Conservation (phyloP, 1,140 invertebrate species). For the Halyomorpha halys region DNA sequence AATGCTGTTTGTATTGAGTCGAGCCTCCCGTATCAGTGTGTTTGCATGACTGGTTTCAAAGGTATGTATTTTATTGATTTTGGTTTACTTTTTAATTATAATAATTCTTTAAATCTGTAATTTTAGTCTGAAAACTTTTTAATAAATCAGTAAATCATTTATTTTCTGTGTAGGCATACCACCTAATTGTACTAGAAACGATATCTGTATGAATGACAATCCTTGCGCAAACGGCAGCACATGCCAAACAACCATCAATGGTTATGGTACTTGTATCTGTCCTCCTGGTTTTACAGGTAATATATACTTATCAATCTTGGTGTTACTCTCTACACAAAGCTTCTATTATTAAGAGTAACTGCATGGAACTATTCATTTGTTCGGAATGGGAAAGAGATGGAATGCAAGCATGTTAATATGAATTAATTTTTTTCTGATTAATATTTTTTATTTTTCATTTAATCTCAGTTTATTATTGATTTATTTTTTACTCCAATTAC, state of each 20-base stretch:
- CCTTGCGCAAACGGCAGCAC: conserved; percentile 53
- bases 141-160: conserved; percentile 14
- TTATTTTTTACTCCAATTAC: no score
- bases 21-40: conserved; percentile 73
- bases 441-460: neutral
- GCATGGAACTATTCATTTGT: no score
- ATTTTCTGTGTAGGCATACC: conserved; percentile 33
- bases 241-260: conserved; percentile 43
- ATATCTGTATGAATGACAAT: conserved; percentile 44
- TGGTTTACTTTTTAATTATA: neutral
- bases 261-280: conserved; percentile 59
- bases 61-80: conserved; percentile 44
- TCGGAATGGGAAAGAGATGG: no score
- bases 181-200: conserved; percentile 52
- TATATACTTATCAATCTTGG: neutral
- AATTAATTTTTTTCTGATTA: neutral
- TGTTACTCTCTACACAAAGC: no score
- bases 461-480: no score
- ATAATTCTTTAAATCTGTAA: no score
- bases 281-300: conserved; percentile 56
- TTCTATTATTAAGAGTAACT: no score
- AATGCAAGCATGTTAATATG: no score
- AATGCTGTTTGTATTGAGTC: conserved; percentile 72
- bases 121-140: no score
- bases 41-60: conserved; percentile 68